Conservation (phyloP, 2,113 vertebrate genomes). For the Salvelinus namaycush region DNA sequence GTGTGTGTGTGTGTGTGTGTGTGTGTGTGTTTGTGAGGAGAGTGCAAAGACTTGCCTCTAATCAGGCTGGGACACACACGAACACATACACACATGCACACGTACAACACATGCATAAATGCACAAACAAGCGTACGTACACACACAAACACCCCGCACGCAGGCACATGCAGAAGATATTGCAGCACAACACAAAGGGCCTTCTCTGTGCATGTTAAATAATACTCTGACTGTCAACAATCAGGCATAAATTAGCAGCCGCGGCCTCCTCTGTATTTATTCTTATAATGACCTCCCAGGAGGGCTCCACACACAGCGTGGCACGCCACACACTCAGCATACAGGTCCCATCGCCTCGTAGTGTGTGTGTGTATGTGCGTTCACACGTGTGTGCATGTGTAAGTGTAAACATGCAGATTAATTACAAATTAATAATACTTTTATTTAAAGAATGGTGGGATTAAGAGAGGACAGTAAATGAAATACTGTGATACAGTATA, state of each 20-base stretch:
- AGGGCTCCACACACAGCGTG: slow-evolving; percentile 52
- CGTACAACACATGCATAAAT: too few species aligned
- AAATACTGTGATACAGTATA: too few species aligned
- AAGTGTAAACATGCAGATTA: slow-evolving; percentile 29
- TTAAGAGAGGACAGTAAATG: too few species aligned
- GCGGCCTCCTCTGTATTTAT: slow-evolving; percentile 79
- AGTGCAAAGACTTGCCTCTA: neutral
- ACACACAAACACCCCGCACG: slow-evolving; percentile 10
- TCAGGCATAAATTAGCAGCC: slow-evolving; percentile 80
- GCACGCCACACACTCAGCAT: slow-evolving; percentile 20
- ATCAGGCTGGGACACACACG: slow-evolving; percentile 14
- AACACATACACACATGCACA: too few species aligned
- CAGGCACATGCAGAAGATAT: slow-evolving; percentile 39
- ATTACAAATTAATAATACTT: neutral
- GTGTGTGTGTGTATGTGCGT: slow-evolving; percentile 24
- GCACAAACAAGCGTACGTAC: too few species aligned
- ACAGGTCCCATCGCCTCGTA: slow-evolving; percentile 49
- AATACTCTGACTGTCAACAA: slow-evolving; percentile 80
- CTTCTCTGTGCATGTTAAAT: slow-evolving; percentile 75
- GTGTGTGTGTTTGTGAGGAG: neutral
- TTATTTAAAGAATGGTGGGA: too few species aligned
- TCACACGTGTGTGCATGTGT: neutral
- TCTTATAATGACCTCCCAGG: slow-evolving; percentile 83
- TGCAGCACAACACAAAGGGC: slow-evolving; percentile 67
- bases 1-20: neutral